phyloP scores from a whole-genome alignment of 1,140 invertebrate species.

The Apis florea region DNA sequence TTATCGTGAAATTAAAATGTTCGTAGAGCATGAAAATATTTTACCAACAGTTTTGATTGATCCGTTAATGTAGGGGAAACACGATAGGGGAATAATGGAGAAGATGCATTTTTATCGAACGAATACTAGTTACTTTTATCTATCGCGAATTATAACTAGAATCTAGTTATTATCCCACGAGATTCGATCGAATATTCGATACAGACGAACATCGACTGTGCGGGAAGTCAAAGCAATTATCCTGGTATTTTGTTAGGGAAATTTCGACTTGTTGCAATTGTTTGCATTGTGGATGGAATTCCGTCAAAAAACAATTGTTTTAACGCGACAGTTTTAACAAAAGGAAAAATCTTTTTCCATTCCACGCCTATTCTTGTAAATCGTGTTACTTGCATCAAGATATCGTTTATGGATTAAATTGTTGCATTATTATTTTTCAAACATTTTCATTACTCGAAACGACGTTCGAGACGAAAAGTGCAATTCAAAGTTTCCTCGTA shows the following conservation, averaged over 20 bases:
- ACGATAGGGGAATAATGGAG: too few relatives aligned
- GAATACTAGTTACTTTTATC: background rate
- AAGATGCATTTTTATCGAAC: too few relatives aligned
- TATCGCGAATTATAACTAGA: background rate
- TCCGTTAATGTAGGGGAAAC: too few relatives aligned
- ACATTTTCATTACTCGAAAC: too few relatives aligned
- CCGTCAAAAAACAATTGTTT: background rate
- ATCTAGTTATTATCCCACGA: background rate
- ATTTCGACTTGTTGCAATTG: constrained; percentile 11
- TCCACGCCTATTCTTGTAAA: background rate
- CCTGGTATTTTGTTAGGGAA: constrained; percentile 12
- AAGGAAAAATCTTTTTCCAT: background rate
- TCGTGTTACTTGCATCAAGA: too few relatives aligned
- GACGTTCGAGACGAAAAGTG: too few relatives aligned
- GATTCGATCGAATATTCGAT: constrained; percentile 8
- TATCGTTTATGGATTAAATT: too few relatives aligned
- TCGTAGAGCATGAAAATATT: too few relatives aligned
- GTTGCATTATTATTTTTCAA: too few relatives aligned
- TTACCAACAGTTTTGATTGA: too few relatives aligned
- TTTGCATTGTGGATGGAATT: constrained; percentile 12
- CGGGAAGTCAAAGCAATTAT: constrained; percentile 17
- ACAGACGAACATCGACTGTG: background rate
- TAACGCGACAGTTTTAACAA: background rate
- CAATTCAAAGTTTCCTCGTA: too few relatives aligned
- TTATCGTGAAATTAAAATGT: background rate